Conservation (phyloP, 2,113 vertebrate genomes). For the Neoarius graeffei region DNA sequence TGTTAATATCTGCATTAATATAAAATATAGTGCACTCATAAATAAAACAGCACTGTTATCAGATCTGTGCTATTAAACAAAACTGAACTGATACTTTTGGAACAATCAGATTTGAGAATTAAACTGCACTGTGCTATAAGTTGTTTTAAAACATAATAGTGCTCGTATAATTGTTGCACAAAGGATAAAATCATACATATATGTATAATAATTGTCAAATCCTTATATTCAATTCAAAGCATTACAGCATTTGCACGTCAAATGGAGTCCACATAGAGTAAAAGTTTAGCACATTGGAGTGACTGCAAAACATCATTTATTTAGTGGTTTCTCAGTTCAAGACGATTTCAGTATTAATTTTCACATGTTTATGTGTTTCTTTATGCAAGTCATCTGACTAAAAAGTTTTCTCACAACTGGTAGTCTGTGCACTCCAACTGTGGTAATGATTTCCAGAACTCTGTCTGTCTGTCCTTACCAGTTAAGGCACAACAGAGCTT, state of each 20-base stretch:
- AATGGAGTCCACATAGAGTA: neutral
- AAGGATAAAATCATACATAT: neutral
- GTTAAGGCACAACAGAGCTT: conserved; percentile 5
- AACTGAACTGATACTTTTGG: neutral
- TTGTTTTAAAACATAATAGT: neutral
- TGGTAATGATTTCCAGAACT: conserved; percentile 32
- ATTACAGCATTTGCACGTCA: neutral
- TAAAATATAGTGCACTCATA: neutral
- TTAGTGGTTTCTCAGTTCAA: neutral
- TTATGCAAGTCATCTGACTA: neutral
- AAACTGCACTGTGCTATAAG: neutral
- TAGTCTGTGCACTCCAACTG: conserved; percentile 2
- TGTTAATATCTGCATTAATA: neutral
- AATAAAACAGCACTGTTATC: neutral
- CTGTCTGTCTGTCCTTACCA: neutral
- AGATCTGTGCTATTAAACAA: neutral
- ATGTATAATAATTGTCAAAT: neutral
- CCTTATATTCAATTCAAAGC: neutral
- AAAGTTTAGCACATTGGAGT: neutral
- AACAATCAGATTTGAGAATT: neutral
- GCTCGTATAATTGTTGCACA: neutral
- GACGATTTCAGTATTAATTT: neutral
- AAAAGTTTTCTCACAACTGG: conserved; percentile 6
- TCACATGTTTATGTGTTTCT: neutral
- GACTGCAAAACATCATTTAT: neutral